phyloP scores from a whole-genome alignment of 2,888 invertebrate species.

The Nymphalis urticae region DNA sequence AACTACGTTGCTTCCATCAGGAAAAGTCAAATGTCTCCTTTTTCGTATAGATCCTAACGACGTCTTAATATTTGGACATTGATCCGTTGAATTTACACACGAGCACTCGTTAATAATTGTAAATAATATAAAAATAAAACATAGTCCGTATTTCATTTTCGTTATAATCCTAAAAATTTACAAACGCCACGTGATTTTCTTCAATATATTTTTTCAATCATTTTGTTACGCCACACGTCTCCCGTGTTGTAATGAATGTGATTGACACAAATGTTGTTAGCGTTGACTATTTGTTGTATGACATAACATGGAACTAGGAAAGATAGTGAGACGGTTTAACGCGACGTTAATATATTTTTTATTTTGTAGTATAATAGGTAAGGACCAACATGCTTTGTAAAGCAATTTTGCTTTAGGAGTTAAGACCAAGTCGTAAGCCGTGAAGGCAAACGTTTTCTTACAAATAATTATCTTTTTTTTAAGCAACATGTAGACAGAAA shows the following conservation, averaged over 20 bases:
- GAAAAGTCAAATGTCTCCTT: slow-evolving; percentile 64
- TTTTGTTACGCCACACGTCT: slow-evolving; percentile 3
- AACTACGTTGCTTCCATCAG: slow-evolving; percentile 58
- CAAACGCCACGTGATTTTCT: not conserved
- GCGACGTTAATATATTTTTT: not conserved
- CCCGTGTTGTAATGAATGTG: slow-evolving; percentile 11
- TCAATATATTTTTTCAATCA: not conserved
- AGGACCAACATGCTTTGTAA: too few relatives aligned
- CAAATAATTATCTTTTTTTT: too few relatives aligned
- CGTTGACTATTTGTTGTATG: slow-evolving; percentile 14
- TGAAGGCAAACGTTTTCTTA: too few relatives aligned
- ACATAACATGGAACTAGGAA: slow-evolving; percentile 11
- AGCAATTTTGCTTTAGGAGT: too few relatives aligned
- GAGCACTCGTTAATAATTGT: slow-evolving; percentile 43
- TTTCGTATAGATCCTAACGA: slow-evolving; percentile 56
- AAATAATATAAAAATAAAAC: not conserved
- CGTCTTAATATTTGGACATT: slow-evolving; percentile 65
- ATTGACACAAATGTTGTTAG: slow-evolving; percentile 14
- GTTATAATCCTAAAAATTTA: not conserved
- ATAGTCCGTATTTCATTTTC: not conserved
- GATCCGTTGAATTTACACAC: slow-evolving; percentile 36
- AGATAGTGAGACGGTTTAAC: not conserved
- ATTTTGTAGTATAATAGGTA: too few relatives aligned
- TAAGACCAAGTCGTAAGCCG: too few relatives aligned
- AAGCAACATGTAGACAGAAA: too few relatives aligned